Conservation (phyloP, 2,888 invertebrate genomes). For the Drosophila lacicola region DNA sequence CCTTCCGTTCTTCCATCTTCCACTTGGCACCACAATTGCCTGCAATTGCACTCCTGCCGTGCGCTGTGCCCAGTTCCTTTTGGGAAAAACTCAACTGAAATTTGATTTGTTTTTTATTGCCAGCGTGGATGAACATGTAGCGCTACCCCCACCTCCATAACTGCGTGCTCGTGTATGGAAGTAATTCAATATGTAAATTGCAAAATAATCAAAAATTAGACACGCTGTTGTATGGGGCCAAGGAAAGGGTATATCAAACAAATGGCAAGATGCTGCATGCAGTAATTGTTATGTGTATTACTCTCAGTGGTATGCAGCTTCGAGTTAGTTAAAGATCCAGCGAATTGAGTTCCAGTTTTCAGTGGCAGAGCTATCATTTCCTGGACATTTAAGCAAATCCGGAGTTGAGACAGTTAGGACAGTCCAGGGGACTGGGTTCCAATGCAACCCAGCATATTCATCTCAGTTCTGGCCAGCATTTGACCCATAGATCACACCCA, state of each 20-base stretch:
- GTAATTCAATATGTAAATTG: constrained; percentile 81
- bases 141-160: neutral
- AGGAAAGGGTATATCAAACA: constrained; percentile 1
- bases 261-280: constrained; percentile 4
- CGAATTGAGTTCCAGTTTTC: neutral
- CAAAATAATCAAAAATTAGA: constrained; percentile 82
- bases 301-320: neutral
- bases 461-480: constrained; percentile 1
- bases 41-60: constrained; percentile 62
- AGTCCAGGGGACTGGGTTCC: too few species aligned
- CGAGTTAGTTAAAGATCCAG: neutral
- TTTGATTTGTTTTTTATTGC: constrained; percentile 44
- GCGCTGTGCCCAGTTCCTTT: constrained; percentile 28
- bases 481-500: constrained; percentile 4
- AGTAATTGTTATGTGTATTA: neutral
- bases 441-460: too few species aligned
- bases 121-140: constrained; percentile 38
- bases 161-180: constrained; percentile 58
- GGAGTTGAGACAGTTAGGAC: too few species aligned
- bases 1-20: constrained; percentile 3
- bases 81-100: constrained; percentile 30
- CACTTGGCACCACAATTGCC: constrained; percentile 54
- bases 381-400: too few species aligned
- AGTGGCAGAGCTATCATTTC: too few species aligned
- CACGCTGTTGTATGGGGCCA: constrained; percentile 48